Conservation (phyloP, 2,797 vertebrate genomes). For the Mormyrops boulengeri region DNA sequence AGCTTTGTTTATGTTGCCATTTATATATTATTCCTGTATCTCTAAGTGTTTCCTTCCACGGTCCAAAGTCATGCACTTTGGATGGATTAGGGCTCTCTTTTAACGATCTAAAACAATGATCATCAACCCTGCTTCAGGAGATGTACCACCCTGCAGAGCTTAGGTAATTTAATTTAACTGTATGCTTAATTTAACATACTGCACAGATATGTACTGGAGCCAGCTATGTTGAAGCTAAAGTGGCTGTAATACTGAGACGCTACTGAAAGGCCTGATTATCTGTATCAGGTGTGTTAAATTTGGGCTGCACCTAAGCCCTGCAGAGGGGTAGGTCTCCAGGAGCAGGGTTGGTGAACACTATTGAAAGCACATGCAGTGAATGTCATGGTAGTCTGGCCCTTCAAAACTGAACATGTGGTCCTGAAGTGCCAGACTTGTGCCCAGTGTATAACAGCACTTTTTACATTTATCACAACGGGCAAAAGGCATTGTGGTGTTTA, state of each 20-base stretch:
- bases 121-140: not conserved
- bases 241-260: not conserved
- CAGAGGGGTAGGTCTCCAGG: not conserved
- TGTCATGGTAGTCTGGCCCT: not conserved
- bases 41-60: not conserved
- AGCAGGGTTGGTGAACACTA: not conserved
- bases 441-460: too few relatives aligned
- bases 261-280: not conserved
- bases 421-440: not conserved
- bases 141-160: not conserved
- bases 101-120: not conserved
- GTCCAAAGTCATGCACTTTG: not conserved
- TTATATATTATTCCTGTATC: not conserved
- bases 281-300: not conserved
- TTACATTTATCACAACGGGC: too few relatives aligned
- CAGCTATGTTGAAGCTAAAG: not conserved
- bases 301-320: not conserved
- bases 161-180: not conserved
- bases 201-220: not conserved
- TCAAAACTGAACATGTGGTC: not conserved
- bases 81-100: not conserved
- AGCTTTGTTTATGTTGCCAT: not conserved
- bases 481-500: too few relatives aligned
- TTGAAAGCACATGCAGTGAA: not conserved
- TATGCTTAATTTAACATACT: not conserved